Conservation (phyloP, 2,888 invertebrate species). For the Drosophila neonasuta region DNA sequence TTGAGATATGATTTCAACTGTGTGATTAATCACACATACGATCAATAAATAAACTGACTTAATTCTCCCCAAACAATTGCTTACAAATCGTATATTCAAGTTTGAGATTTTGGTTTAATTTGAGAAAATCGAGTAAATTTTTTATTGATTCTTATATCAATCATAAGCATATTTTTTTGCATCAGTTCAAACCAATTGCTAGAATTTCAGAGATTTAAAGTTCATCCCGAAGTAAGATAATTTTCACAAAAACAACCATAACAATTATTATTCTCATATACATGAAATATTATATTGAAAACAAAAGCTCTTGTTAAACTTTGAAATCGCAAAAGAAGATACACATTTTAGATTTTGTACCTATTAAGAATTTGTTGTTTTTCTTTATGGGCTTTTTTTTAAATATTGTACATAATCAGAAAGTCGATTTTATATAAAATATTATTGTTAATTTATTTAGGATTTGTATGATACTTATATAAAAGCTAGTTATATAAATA, state of each 20-base stretch:
- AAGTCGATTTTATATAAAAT: constrained; percentile 28
- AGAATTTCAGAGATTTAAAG: background rate
- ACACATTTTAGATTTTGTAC: constrained; percentile 19
- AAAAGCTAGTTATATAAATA: constrained; percentile 23
- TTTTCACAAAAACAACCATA: constrained; percentile 13
- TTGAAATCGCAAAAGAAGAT: constrained; percentile 7
- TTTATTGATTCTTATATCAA: constrained; percentile 7
- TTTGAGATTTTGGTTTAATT: background rate
- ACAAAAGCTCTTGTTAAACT: constrained; percentile 26
- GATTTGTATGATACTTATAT: constrained; percentile 40
- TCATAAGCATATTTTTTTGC: constrained; percentile 1
- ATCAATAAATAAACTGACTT: constrained; percentile 1
- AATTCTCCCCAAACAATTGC: background rate
- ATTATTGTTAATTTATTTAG: constrained; percentile 55
- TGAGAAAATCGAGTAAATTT: background rate
- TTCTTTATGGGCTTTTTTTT: constrained; percentile 13
- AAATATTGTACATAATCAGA: constrained; percentile 31
- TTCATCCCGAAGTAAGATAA: background rate
- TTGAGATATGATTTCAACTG: background rate
- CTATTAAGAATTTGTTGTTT: constrained; percentile 36
- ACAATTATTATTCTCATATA: constrained; percentile 14
- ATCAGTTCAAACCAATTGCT: constrained; percentile 3
- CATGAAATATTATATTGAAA: constrained; percentile 12
- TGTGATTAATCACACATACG: background rate
- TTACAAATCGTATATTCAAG: background rate